Evolutionary conservation across 2,113 vertebrate genomes (phyloP).

Genomic region (Brachionichthys hirsutus): DNA sequence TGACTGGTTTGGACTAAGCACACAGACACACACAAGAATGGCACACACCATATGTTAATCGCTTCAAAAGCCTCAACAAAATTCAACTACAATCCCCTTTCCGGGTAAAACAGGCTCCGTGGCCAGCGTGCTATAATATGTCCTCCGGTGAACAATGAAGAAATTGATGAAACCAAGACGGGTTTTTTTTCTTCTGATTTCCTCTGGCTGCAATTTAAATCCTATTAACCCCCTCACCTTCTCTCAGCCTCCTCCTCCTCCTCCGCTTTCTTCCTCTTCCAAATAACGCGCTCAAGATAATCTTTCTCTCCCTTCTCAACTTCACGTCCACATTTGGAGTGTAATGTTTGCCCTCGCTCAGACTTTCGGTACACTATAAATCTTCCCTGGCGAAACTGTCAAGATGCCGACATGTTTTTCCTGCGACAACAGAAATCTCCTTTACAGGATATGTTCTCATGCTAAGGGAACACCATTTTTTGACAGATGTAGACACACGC

Average conservation of each 20-base stretch:
- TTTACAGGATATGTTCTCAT: constrained; percentile 46
- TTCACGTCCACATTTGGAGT: constrained; percentile 22
- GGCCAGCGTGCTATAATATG: constrained; percentile 31
- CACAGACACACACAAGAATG: constrained; percentile 10
- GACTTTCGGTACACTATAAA: constrained; percentile 42
- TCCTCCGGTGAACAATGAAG: constrained; percentile 38
- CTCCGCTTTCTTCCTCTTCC: constrained; percentile 19
- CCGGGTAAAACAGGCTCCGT: constrained; percentile 6
- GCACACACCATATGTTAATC: constrained; percentile 11
- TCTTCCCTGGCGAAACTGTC: constrained; percentile 51
- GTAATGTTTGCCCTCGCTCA: constrained; percentile 24
- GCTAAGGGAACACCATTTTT: constrained; percentile 28
- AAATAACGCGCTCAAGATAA: constrained; percentile 32
- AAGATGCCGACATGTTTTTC: constrained; percentile 51
- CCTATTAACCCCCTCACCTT: constrained; percentile 54
- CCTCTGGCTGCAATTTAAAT: constrained; percentile 50
- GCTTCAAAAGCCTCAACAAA: constrained; percentile 17
- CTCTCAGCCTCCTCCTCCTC: constrained; percentile 13
- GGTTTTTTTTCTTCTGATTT: constrained; percentile 26
- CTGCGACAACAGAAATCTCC: constrained; percentile 58
- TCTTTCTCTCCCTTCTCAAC: constrained; percentile 27
- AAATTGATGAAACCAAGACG: constrained; percentile 12
- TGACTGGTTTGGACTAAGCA: constrained; percentile 19
- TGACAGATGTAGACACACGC: neutral
- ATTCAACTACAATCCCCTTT: constrained; percentile 23